phyloP scores from a whole-genome alignment of 2,888 invertebrate species.

The Meghimatium bilineatum region DNA sequence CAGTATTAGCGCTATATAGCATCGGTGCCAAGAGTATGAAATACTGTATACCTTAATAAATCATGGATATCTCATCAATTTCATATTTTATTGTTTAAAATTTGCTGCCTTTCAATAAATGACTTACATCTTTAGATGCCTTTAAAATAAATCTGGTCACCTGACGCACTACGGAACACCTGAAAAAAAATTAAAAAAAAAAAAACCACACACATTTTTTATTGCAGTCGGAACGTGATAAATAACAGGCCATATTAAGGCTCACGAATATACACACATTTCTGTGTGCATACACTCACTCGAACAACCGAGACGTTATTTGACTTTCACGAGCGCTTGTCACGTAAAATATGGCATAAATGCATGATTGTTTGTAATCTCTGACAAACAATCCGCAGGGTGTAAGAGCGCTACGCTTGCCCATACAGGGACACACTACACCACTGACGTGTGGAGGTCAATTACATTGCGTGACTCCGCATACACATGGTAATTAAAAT shows the following conservation, averaged over 20 bases:
- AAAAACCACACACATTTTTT: neutral
- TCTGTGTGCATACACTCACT: neutral
- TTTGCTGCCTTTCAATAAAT: no score
- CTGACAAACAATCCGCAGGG: slow-evolving; percentile 14
- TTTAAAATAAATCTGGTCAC: neutral
- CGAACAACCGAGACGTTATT: neutral
- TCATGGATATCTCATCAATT: no score
- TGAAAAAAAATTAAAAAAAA: no score
- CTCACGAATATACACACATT: neutral
- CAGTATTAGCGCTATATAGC: no score
- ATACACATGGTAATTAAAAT: slow-evolving; percentile 34
- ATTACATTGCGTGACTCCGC: slow-evolving; percentile 30
- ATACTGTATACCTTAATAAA: no score
- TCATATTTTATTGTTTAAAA: no score
- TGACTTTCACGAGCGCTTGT: neutral
- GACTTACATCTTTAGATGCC: no score
- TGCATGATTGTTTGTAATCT: neutral
- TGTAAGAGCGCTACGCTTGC: neutral
- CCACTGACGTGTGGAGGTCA: slow-evolving; percentile 7
- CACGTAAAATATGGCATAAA: slow-evolving; percentile 19
- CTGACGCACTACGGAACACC: neutral
- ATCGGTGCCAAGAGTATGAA: no score
- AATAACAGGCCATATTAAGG: neutral
- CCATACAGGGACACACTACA: neutral
- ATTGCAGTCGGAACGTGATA: neutral